Evolutionary conservation across 2,888 invertebrate genomes (phyloP).

Genomic region (Euplexia lucipara): DNA sequence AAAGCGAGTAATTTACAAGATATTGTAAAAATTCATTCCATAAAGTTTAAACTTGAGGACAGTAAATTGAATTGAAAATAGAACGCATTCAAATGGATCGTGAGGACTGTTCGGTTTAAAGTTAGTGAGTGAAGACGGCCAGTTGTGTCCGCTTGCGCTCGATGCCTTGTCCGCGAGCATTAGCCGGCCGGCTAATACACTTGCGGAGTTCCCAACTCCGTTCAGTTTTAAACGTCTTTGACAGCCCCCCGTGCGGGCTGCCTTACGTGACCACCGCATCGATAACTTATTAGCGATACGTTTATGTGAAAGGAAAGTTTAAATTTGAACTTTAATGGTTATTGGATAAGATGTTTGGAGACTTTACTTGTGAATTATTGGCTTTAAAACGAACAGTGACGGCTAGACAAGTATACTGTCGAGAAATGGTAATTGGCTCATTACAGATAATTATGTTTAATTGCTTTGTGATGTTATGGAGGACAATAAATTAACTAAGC

Average conservation of each 20-base stretch:
- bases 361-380: slow-evolving; percentile 23
- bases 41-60: slow-evolving; percentile 34
- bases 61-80: slow-evolving; percentile 40
- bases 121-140: slow-evolving; percentile 65
- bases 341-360: slow-evolving; percentile 23
- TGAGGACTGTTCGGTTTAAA: slow-evolving; percentile 57
- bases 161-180: slow-evolving; percentile 72
- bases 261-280: slow-evolving; percentile 77
- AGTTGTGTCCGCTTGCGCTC: slow-evolving; percentile 73
- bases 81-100: slow-evolving; percentile 51
- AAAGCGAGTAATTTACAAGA: slow-evolving; percentile 11
- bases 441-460: slow-evolving; percentile 30
- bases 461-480: slow-evolving; percentile 16
- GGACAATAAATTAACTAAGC: slow-evolving; percentile 22
- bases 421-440: slow-evolving; percentile 16
- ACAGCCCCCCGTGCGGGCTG: slow-evolving; percentile 76
- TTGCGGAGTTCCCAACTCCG: slow-evolving; percentile 77
- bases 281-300: slow-evolving; percentile 70
- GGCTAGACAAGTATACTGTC: slow-evolving; percentile 19
- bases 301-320: slow-evolving; percentile 60
- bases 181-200: slow-evolving; percentile 80
- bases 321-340: slow-evolving; percentile 45
- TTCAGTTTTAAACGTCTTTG: slow-evolving; percentile 80
- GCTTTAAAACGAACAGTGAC: slow-evolving; percentile 16
- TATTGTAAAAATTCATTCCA: slow-evolving; percentile 28